Evolutionary conservation across 2,797 vertebrate species (phyloP).

Genomic region (Siniperca obscura): DNA sequence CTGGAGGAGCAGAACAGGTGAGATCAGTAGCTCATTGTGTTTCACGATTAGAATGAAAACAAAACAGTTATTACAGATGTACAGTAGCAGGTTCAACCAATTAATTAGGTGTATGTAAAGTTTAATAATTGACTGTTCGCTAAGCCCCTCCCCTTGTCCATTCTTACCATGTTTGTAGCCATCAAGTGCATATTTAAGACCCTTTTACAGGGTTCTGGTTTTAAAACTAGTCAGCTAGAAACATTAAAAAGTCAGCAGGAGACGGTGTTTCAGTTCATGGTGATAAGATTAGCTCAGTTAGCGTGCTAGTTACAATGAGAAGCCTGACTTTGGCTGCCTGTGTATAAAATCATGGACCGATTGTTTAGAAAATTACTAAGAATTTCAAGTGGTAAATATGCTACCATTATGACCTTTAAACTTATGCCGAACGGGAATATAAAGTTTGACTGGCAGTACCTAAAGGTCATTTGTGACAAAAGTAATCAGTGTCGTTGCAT

Average conservation of each 20-base stretch:
- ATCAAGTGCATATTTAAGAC: no score
- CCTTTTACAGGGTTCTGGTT: no score
- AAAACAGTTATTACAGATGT: background rate
- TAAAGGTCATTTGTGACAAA: background rate
- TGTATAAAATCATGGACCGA: background rate
- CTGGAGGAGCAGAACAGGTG: constrained; percentile 97
- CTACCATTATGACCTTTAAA: no score
- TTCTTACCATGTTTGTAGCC: background rate
- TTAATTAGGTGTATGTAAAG: background rate
- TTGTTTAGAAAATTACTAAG: background rate
- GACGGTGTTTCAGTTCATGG: background rate
- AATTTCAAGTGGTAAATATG: background rate
- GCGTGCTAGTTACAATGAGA: background rate
- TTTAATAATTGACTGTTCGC: background rate
- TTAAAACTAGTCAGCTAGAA: background rate
- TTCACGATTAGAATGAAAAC: background rate
- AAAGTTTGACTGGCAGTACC: no score
- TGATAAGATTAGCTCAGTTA: background rate
- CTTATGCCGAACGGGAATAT: no score
- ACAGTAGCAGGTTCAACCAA: background rate
- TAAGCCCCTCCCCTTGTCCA: background rate
- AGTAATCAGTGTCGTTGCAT: background rate
- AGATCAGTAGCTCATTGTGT: constrained; percentile 19
- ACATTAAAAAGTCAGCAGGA: background rate
- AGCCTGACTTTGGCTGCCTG: background rate